Evolutionary conservation across 1,140 invertebrate species (phyloP), one percentile per base, ranked within the genome.

Genomic region (Ctenoplectra terminalis): DNA sequence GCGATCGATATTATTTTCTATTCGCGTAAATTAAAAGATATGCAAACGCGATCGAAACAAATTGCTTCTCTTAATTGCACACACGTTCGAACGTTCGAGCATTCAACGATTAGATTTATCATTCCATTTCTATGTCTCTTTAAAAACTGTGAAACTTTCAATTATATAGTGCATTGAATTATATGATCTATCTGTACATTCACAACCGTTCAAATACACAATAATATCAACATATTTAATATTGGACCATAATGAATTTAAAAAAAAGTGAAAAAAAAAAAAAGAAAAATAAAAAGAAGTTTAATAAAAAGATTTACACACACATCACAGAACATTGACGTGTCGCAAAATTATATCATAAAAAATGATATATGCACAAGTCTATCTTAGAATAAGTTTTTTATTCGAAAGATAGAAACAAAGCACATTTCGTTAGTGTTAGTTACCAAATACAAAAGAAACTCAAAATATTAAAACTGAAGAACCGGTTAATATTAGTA

Each of bases 151-250:
- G 81, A 85, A 83, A 63, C 70, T 58, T 85, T 81, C 90, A 89
- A 87, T 89, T 86, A 89, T 92, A 90, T 92, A 90, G 75, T 91
- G 86, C 80, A 91, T 90, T 84, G 81, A 64, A 92, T 88, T 84
- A 81, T 91, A 91, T 87, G 90, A 91, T 90, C 87, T 92, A 92
- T 91, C 91, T 92, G 91, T 93, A 92, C 92, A 92, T 83, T 91
- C 88, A 90, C 90, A 91, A 92, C 90, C 89, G 90, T 92, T 92
- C 90, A 92, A 78, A 92, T 92, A 93, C 88, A 91, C 84, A 92
- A 92, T 92, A 92, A 90, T 91, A 91, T 92, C 81, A 92, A 92
- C 88, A 92, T 91, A 92, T 92, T 92, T 89, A 92, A 92, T 92
- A 90, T 91, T 91, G 90, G 89, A 91, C 90, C 84, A 86, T 83